Conservation (phyloP, 2,888 invertebrate species). For the Chloromyia formosa region DNA sequence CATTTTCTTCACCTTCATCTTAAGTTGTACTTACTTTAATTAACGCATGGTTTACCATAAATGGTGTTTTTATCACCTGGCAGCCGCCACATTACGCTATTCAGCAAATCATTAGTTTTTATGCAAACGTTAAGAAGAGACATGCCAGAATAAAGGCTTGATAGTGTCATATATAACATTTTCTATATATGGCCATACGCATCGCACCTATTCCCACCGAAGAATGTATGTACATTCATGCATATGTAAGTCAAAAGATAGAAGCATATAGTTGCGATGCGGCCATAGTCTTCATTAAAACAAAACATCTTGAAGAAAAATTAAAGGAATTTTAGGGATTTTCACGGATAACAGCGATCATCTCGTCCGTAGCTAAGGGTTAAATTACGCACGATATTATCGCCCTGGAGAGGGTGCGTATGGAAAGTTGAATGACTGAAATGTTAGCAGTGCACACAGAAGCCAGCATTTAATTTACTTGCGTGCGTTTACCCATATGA, state of each 20-base stretch:
- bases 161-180: too few species aligned
- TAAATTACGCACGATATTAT: slow-evolving; percentile 37
- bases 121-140: background rate
- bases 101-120: slow-evolving; percentile 20
- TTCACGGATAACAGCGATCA: slow-evolving; percentile 8
- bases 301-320: background rate
- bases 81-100: slow-evolving; percentile 16
- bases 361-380: slow-evolving; percentile 34
- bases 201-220: too few species aligned
- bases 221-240: too few species aligned
- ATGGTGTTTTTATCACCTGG: slow-evolving; percentile 26
- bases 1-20: background rate
- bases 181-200: too few species aligned
- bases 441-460: too few species aligned
- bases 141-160: background rate
- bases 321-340: background rate
- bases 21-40: background rate
- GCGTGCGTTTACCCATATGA: background rate
- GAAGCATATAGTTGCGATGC: too few species aligned
- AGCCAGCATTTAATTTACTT: too few species aligned
- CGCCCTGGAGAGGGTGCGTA: too few species aligned
- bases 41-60: slow-evolving; percentile 19
- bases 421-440: too few species aligned
- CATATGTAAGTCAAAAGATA: too few species aligned
- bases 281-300: background rate